phyloP scores from a whole-genome alignment of 2,888 invertebrate genomes.

The Ditula angustiorana region DNA sequence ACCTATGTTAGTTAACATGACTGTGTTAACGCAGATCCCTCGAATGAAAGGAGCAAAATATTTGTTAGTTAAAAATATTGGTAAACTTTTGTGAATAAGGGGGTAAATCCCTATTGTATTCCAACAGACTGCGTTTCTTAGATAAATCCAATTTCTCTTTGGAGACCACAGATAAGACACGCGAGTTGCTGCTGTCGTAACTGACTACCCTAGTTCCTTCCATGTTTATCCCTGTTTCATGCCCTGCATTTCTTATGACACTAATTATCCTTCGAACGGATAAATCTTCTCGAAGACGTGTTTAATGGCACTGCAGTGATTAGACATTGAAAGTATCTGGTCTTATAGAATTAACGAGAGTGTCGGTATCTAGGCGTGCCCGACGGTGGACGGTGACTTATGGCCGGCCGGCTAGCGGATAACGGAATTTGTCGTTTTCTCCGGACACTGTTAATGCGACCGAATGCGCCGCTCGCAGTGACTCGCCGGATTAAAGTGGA shows the following conservation, averaged over 20 bases:
- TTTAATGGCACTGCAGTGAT: conserved; percentile 18
- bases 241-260: not conserved
- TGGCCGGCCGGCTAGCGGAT: conserved; percentile 44
- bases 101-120: no score
- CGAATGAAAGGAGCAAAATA: no score
- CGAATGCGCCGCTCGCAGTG: conserved; percentile 19
- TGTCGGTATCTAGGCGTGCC: conserved; percentile 21
- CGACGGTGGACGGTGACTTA: conserved; percentile 36
- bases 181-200: no score
- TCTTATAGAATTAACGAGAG: conserved; percentile 26
- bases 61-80: no score
- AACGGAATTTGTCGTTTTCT: conserved; percentile 65
- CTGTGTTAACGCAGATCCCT: no score
- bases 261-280: not conserved
- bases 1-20: no score
- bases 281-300: conserved; percentile 12
- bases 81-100: no score
- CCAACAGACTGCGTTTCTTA: no score
- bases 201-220: conserved; percentile 11
- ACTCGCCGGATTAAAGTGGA: conserved; percentile 6
- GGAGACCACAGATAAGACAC: no score
- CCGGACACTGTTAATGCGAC: conserved; percentile 47
- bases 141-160: no score
- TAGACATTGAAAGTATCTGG: conserved; percentile 26
- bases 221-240: not conserved